Evolutionary conservation across 2,888 invertebrate genomes (phyloP).

Genomic region (Bembecia ichneumoniformis): DNA sequence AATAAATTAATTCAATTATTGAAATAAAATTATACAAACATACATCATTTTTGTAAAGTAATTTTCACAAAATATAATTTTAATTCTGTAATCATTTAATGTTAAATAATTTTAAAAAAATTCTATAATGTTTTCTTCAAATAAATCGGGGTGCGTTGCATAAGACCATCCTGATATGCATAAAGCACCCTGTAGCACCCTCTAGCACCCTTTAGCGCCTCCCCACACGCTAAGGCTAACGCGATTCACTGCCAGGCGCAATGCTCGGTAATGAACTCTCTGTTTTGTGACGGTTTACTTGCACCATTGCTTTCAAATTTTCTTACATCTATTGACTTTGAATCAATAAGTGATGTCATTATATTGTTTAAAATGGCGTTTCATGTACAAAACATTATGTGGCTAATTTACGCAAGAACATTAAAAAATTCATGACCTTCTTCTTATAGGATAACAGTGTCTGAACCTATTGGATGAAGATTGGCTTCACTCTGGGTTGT

Average conservation of each 20-base stretch:
- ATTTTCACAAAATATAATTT: too few relatives aligned
- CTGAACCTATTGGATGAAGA: too few relatives aligned
- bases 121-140: too few relatives aligned
- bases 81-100: too few relatives aligned
- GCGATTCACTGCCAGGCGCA: slow-evolving; percentile 6
- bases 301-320: slow-evolving; percentile 22
- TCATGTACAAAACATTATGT: too few relatives aligned
- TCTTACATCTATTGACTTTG: slow-evolving; percentile 32
- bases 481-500: too few relatives aligned
- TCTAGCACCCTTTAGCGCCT: slow-evolving; percentile 14
- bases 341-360: slow-evolving; percentile 10
- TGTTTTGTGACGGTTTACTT: slow-evolving; percentile 11
- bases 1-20: background rate
- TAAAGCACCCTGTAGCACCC: slow-evolving; percentile 9
- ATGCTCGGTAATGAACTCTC: slow-evolving; percentile 36
- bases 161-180: slow-evolving; percentile 16
- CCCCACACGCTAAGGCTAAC: background rate
- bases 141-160: slow-evolving; percentile 12
- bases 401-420: too few relatives aligned
- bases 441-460: too few relatives aligned
- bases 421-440: too few relatives aligned
- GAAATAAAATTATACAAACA: background rate
- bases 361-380: too few relatives aligned
- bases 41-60: too few relatives aligned
- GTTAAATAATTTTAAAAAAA: too few relatives aligned